Conservation (phyloP, 92 coral and sea anemone species). For the Paragorgia papillata region DNA sequence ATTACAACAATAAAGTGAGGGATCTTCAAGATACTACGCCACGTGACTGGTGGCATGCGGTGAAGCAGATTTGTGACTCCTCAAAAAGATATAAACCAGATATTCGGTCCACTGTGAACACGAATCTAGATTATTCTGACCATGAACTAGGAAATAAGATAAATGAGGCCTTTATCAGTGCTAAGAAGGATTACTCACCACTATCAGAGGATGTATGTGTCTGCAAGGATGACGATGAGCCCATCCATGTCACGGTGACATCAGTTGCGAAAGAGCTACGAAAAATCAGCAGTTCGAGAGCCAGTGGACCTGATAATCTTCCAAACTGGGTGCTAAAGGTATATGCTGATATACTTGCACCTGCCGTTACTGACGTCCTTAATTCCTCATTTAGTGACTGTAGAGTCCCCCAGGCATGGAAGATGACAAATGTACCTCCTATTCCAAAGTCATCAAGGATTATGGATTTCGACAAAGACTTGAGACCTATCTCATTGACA, state of each 20-base stretch:
- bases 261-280: slow-evolving; percentile 42
- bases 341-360: slow-evolving; percentile 41
- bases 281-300: slow-evolving; percentile 46
- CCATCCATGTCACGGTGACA: slow-evolving; percentile 46
- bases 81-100: too few relatives aligned
- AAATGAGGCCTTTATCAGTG: slow-evolving; percentile 57
- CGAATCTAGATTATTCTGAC: too few relatives aligned
- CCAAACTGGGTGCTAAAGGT: slow-evolving; percentile 53
- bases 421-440: slow-evolving; percentile 57
- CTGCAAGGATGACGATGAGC: slow-evolving; percentile 36
- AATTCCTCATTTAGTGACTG: slow-evolving; percentile 49
- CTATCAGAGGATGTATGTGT: slow-evolving; percentile 38
- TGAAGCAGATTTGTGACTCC: too few relatives aligned
- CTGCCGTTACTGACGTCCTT: slow-evolving; percentile 48
- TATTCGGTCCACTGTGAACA: too few relatives aligned
- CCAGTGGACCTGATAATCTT: slow-evolving; percentile 53
- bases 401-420: slow-evolving; percentile 53
- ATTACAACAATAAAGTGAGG: slow-evolving; percentile 48
- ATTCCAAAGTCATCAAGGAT: slow-evolving; percentile 16
- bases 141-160: slow-evolving; percentile 50
- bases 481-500: slow-evolving; percentile 36
- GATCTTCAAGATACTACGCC: slow-evolving; percentile 36
- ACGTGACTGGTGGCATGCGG: too few relatives aligned
- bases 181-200: slow-evolving; percentile 42
- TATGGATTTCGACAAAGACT: slow-evolving; percentile 36